A percentile compares a stretch with the other conserved stretches of the same genome.
Evolutionary conservation across 2,797 vertebrate species (phyloP).

Genomic region (Coendou prehensilis): DNA sequence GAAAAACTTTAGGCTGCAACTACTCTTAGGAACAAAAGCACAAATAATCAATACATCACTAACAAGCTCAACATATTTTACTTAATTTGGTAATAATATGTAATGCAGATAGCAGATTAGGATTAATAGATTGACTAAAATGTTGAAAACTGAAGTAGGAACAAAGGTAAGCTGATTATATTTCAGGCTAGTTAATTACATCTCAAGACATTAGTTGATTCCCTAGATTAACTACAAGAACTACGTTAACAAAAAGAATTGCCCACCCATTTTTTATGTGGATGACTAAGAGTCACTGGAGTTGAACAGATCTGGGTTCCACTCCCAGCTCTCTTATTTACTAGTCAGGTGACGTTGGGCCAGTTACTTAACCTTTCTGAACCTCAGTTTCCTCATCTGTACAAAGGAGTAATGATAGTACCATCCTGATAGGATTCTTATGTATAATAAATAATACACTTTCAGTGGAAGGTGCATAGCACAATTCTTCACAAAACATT

Average conservation of each 20-base stretch:
- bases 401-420: not conserved
- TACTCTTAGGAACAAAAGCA: constrained; percentile 10
- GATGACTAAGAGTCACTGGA: not conserved
- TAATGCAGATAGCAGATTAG: not conserved
- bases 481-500: not conserved
- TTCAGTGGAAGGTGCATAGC: not conserved
- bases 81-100: not conserved
- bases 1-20: not conserved
- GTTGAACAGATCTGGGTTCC: not conserved
- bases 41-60: constrained; percentile 2
- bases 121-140: constrained; percentile 8
- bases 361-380: not conserved
- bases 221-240: not conserved
- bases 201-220: not conserved
- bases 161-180: not conserved
- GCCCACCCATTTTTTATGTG: accelerated
- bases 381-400: not conserved
- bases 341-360: not conserved
- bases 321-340: not conserved
- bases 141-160: constrained; percentile 42
- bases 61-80: not conserved
- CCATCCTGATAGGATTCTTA: not conserved
- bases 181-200: not conserved
- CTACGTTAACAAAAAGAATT: not conserved
- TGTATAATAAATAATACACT: not conserved